Conservation (phyloP, 2,888 invertebrate genomes). For the Philhelius pedissequus region DNA sequence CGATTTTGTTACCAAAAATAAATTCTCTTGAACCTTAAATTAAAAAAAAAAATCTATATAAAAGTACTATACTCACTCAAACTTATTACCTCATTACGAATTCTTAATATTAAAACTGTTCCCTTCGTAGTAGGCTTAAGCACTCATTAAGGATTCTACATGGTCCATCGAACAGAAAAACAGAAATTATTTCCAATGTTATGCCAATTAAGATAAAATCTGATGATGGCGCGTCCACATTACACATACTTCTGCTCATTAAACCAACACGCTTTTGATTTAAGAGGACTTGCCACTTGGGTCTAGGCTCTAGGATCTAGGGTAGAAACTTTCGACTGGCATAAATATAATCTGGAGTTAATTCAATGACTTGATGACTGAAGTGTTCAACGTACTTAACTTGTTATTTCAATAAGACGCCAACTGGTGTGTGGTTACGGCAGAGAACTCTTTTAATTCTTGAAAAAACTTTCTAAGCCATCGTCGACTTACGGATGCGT, state of each 20-base stretch:
- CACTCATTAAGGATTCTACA: neutral
- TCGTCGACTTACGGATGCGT: neutral
- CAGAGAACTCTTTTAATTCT: neutral
- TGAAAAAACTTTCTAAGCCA: conserved; percentile 24
- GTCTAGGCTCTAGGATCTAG: neutral
- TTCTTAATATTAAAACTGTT: neutral
- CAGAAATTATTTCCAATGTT: neutral
- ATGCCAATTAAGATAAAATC: neutral
- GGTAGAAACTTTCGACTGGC: neutral
- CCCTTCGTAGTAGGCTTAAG: neutral
- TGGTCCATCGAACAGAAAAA: neutral
- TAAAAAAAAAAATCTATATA: neutral
- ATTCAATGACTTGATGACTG: neutral
- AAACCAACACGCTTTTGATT: neutral
- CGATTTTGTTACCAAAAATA: too few relatives aligned
- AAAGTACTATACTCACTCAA: neutral
- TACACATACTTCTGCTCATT: neutral
- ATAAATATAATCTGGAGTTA: neutral
- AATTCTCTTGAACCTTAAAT: too few relatives aligned
- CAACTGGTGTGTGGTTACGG: neutral
- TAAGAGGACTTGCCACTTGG: neutral
- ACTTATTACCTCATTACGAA: neutral
- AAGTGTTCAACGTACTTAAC: neutral
- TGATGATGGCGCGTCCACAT: neutral
- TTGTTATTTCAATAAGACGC: neutral